Base-by-base conservation (phyloP, 2,888 invertebrate genomes). In the Lasioglossum villosulum region DNA sequence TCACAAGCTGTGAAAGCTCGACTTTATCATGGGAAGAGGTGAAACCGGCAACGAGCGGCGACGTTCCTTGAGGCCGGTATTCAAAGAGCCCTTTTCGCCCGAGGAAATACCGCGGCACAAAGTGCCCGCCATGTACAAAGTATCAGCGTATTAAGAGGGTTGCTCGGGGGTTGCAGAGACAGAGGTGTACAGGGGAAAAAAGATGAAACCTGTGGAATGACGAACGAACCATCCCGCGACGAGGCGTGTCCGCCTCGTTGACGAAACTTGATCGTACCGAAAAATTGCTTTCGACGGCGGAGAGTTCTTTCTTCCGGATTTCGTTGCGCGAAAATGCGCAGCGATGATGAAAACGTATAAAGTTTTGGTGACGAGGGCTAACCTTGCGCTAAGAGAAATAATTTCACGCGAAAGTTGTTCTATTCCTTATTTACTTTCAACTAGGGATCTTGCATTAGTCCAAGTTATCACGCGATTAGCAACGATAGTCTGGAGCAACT, bases 81-180 rank as follows among this genome's bases (percentile, higher is more conserved):
- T 84, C 81, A 88, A 89, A 89, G 88, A 86, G 83, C 80, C 82
- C 88, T 79, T 86, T 88, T 71, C 70, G 70, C 85, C 80, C 68
- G 42, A 72, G 75, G 83, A 56, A 52, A 82, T 66, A 66, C 39
- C 66, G 78, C 73, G 84, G 66, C 78, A 80, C 83, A 86, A 86
- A 90, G 86, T 86, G 84, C 77, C 80, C 68, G 74, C 66, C 73
- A 77, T 79, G 78, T 79, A 77, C 80, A 77, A 78, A 73, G 86
- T 86, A 83, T 78, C 77, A 71, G 81, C 76, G 70, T 79, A 82
- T 86, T 82, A 83, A 83, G 77, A 80, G 77, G 56, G 70, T 74
- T 63, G 66, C 63, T 72, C n/a, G 37, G 34, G n/a, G 19, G 56
- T 37, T 27, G 23, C 34, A 37, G 37, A 34, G 68, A 19, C 34